phyloP scores from a whole-genome alignment of 2,888 invertebrate species.

The Dioctria rufipes region DNA sequence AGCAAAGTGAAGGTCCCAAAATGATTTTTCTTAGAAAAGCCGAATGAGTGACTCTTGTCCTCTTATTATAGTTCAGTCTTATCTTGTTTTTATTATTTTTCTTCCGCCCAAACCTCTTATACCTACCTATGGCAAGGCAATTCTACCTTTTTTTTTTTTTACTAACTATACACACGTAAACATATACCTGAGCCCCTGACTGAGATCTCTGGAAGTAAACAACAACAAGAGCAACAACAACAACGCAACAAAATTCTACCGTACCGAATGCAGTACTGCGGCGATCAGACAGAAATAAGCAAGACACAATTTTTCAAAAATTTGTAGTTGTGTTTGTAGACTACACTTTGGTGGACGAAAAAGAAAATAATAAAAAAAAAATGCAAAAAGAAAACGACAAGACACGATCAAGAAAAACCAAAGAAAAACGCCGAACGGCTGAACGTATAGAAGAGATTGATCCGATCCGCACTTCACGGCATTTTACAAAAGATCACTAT shows the following conservation, averaged over 20 bases:
- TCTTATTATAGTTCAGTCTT: background rate
- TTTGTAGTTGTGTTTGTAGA: background rate
- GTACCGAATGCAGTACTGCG: no score
- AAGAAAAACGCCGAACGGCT: slow-evolving; percentile 23
- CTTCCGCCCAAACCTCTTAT: background rate
- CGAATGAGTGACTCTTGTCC: slow-evolving; percentile 56
- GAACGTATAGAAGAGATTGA: slow-evolving; percentile 29
- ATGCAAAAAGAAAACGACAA: slow-evolving; percentile 15
- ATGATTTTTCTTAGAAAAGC: slow-evolving; percentile 50
- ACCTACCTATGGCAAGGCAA: background rate
- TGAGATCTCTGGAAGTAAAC: background rate
- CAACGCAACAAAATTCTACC: no score
- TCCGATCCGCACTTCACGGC: slow-evolving; percentile 49
- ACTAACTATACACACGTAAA: slow-evolving; percentile 7
- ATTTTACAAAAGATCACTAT: slow-evolving; percentile 39
- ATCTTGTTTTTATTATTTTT: background rate
- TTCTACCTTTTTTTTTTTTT: slow-evolving; percentile 9
- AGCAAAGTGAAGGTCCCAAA: slow-evolving; percentile 17
- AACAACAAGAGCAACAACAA: no score
- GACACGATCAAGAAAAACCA: slow-evolving; percentile 17
- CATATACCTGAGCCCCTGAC: background rate
- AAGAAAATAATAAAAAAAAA: no score
- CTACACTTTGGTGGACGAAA: no score
- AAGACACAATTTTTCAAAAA: no score
- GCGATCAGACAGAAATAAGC: no score